Conservation (phyloP, 2,888 invertebrate genomes). For the Allolobophora icterica region DNA sequence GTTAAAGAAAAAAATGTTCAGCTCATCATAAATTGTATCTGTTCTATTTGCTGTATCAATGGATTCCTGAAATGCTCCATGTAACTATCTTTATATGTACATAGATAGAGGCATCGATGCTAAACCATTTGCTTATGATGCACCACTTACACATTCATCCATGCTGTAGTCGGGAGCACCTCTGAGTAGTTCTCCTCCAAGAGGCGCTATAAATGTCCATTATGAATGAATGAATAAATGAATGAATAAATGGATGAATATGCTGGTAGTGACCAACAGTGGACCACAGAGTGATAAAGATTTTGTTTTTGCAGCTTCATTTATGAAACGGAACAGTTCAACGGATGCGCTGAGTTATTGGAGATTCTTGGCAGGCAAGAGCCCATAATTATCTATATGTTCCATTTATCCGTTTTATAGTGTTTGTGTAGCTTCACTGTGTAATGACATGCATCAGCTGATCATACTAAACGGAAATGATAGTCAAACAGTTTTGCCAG, state of each 20-base stretch:
- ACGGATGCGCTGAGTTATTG: slow-evolving; percentile 92
- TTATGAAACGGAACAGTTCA: slow-evolving; percentile 97
- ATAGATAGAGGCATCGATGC: no score
- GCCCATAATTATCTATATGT: not conserved
- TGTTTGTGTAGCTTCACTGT: not conserved
- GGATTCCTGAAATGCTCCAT: not conserved
- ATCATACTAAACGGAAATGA: not conserved
- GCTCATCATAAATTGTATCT: not conserved
- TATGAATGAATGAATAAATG: no score
- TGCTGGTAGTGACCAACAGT: not conserved
- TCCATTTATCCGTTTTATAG: not conserved
- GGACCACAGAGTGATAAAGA: not conserved
- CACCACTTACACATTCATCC: not conserved
- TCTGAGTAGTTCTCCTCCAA: no score
- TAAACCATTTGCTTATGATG: not conserved
- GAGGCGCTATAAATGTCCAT: no score
- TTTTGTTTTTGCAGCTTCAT: slow-evolving; percentile 79
- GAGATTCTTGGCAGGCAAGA: slow-evolving; percentile 83
- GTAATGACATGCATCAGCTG: not conserved
- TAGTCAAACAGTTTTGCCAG: not conserved
- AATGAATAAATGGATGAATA: no score
- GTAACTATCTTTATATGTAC: not conserved
- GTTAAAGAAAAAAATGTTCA: not conserved
- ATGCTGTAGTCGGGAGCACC: no score
- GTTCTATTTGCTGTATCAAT: not conserved